These are phyloP conservation scores for Scaptomyza montana DNA, from an alignment of 1,140 invertebrate genomes.

Conservation along the genomic window DNA sequence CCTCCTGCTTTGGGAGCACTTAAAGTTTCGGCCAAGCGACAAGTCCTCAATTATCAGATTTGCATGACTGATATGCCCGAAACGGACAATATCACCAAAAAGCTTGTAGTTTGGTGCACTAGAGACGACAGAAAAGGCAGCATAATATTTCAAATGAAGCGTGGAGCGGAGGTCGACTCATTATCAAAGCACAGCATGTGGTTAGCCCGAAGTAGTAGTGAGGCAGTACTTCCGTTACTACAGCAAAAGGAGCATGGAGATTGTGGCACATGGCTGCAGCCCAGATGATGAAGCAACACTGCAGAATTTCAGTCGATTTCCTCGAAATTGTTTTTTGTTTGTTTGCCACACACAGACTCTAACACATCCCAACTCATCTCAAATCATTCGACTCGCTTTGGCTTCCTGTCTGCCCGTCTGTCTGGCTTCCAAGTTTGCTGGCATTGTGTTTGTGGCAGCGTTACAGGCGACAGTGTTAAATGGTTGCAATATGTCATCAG, in stretches of 20 bases:
- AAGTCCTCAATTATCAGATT: conserved; percentile 82
- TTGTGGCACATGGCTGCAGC: conserved; percentile 28
- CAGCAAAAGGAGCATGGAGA: conserved; percentile 35
- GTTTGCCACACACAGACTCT: conserved; percentile 63
- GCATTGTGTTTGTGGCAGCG: conserved; percentile 72
- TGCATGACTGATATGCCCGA: conserved; percentile 71
- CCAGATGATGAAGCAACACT: conserved; percentile 79
- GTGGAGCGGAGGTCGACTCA: conserved; percentile 57
- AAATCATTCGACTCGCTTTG: conserved; percentile 47
- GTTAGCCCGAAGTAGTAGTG: conserved; percentile 72
- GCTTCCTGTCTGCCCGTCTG: conserved; percentile 60
- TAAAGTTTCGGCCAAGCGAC: conserved; percentile 72
- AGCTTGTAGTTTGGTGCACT: conserved; percentile 5
- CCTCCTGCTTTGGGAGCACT: conserved; percentile 42
- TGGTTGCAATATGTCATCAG: conserved; percentile 83
- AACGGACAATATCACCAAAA: conserved; percentile 19
- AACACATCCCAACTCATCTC: neutral
- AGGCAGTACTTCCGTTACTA: conserved; percentile 46
- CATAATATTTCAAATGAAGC: conserved; percentile 80
- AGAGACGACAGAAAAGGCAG: conserved; percentile 29
- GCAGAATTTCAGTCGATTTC: conserved; percentile 82
- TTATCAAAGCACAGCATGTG: conserved; percentile 82
- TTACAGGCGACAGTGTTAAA: conserved; percentile 82
- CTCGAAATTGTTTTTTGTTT: conserved; percentile 82
- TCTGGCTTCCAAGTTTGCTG: conserved; percentile 17